Base-by-base conservation (phyloP, 2,797 vertebrate genomes). In the Echiichthys vipera region DNA sequence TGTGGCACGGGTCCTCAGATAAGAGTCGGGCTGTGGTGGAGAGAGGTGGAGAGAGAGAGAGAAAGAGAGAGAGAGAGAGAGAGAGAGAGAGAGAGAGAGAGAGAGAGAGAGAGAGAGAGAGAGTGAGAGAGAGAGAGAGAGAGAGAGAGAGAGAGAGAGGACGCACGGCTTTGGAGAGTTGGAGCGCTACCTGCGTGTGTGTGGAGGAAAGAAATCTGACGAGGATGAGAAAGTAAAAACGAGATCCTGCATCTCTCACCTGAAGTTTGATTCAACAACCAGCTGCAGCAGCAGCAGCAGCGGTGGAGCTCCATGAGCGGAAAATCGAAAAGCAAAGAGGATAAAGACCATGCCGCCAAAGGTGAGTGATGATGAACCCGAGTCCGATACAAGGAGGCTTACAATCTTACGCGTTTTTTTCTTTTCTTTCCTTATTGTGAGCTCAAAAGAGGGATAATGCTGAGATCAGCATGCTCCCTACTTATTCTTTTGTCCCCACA, bases 311-410 rank as follows among this genome's bases (percentile, higher is more conserved):
- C 95, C 96, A 98, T 98, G 97, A 98, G 96, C 90, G 96, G 96
- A 89, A 98, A 96, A 95, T 92, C 95, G 88, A 96, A 95, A 92
- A 86, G 94, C 83, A 97, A 95, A 93, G 97, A 97, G 90, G 96
- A 97, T 66, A 97, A 96, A 92, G 96, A 92, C 14, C 82, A 96
- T 97, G 96, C 94, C 91, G 92, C 93, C 88, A 97, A 96, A 95
- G 96, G 96, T 97, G 93, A 96, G 95, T 71, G 46, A 54, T 5
- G 25, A 43, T 32, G 17, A 54, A 50, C 25, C 43, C 3, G 20
- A 46, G 20, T 20, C 34, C 7, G 20, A 24, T 0, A 6, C 0
- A 5, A 29, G 2, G 9, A 4, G 1, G 17, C 11, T 50, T 13
- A 17, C 18, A 0, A 24, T 12, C 3, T 24, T 12, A 7, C 1